Percentiles rank a stretch among this genome's conserved stretches.
Conservation (phyloP, 1,140 invertebrate species). For the Atta colombica region DNA sequence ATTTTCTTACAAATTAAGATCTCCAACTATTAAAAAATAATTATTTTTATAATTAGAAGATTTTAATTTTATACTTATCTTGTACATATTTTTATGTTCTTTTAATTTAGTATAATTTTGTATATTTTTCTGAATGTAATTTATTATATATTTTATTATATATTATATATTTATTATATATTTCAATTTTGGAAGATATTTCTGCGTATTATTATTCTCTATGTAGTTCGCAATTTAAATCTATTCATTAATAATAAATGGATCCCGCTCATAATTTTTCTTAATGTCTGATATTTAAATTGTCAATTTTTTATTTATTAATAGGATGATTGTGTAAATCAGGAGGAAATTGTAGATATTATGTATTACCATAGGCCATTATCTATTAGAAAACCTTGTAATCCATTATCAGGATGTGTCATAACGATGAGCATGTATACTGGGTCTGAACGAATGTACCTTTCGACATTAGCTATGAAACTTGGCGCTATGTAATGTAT, state of each 20-base stretch:
- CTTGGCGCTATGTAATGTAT: conserved; percentile 90
- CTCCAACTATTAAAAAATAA: too few relatives aligned
- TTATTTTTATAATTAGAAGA: too few relatives aligned
- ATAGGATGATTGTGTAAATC: conserved; percentile 89
- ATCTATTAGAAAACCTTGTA: conserved; percentile 81
- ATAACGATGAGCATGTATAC: conserved; percentile 92
- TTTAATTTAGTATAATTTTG: too few relatives aligned
- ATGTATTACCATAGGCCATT: conserved; percentile 90
- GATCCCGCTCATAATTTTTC: conserved; percentile 18
- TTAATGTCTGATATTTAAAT: not conserved
- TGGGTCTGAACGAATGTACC: conserved; percentile 90
- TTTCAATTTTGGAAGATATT: too few relatives aligned
- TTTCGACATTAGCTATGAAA: conserved; percentile 89
- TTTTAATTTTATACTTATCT: too few relatives aligned
- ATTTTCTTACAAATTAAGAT: too few relatives aligned
- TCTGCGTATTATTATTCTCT: too few relatives aligned
- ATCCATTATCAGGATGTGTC: conserved; percentile 90
- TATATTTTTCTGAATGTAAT: too few relatives aligned
- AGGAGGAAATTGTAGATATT: conserved; percentile 87
- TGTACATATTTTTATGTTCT: too few relatives aligned
- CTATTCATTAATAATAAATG: not conserved
- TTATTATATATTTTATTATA: too few relatives aligned
- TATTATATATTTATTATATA: too few relatives aligned
- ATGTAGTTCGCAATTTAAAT: not conserved
- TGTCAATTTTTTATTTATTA: conserved; percentile 69